Evolutionary conservation across 2,888 invertebrate genomes (phyloP), one percentile per base, ranked within the genome.

Genomic region (Ecliptopera silaceata): DNA sequence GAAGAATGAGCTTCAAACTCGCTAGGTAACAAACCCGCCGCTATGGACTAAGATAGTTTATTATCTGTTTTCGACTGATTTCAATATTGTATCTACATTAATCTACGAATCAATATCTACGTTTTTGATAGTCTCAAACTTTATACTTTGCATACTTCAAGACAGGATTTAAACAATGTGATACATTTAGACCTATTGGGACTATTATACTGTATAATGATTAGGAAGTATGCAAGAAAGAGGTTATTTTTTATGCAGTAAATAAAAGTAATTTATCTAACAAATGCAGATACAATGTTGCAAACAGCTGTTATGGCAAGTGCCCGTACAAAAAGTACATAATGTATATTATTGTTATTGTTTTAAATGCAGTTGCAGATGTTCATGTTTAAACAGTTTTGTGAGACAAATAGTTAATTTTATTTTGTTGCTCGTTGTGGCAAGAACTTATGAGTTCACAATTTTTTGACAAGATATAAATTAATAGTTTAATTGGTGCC

Each of bases 1-100:
- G 61, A 67, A 29, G 68, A 71, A 38, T 64, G 57, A 60, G 4
- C 54, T 65, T 68, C 43, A 65, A 59, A 20, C 20, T 31, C 39
- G 46, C 50, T 54, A 52, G 26, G 52, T 42, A 39, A 34, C 22
- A 15, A 29, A 45, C 58, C 58, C 53, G 49, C 53, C 58, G 53
- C 38, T 53, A 43, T 49, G 34, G 53, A 58, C 45, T 53, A 53
- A 53, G 57, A 58, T 57, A 57, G 52, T 52, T 53, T 52, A 39
- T 26, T 53, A 47, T 43, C 42, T 43, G 32, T 52, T 48, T 18
- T 18, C 4, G 31, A 34, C 34, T 15, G 50, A 15, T 53, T 42
- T 34, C 5, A 53, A 26, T 53, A 41, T 47, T 45, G 8, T 52
- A 52, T 38, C 44, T 38, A 15, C 17, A 12, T 29, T 22, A 8